A percentile compares a stretch with the other conserved stretches of the same genome.
These are phyloP conservation scores for Halcyon chelicuti DNA, from an alignment of 2,797 vertebrate species.

Conservation along the genomic window DNA sequence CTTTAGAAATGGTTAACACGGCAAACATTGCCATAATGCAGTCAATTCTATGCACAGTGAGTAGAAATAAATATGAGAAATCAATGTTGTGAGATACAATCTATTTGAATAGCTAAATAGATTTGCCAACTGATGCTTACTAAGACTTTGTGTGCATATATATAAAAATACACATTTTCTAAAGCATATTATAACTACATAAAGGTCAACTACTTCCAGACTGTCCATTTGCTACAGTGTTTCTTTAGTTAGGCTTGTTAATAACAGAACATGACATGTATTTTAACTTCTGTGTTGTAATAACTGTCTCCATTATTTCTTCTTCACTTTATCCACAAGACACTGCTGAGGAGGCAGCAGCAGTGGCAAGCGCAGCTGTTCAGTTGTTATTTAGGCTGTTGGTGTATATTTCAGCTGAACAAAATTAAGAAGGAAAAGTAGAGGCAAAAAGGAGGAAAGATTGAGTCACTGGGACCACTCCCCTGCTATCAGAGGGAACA, in stretches of 20 bases:
- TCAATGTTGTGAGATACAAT: conserved; percentile 64
- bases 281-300: not conserved
- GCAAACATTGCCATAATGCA: conserved; percentile 73
- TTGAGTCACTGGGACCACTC: not conserved
- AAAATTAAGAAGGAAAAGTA: not conserved
- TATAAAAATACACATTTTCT: not conserved
- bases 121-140: conserved; percentile 33
- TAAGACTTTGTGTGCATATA: not conserved
- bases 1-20: conserved; percentile 75
- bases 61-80: conserved; percentile 78
- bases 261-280: not conserved
- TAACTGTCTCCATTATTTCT: not conserved
- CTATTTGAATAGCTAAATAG: conserved; percentile 67
- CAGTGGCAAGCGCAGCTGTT: not conserved
- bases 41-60: conserved; percentile 56
- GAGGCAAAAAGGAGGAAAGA: not conserved
- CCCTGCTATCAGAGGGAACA: not conserved
- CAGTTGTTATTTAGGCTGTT: not conserved
- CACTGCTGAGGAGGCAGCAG: not conserved
- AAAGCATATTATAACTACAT: not conserved
- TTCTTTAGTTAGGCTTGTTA: not conserved
- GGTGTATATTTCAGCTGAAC: not conserved
- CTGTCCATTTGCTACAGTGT: not conserved
- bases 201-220: not conserved
- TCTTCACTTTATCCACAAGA: not conserved